Conservation (phyloP, 1,140 invertebrate genomes). For the Heterodera carotae region DNA sequence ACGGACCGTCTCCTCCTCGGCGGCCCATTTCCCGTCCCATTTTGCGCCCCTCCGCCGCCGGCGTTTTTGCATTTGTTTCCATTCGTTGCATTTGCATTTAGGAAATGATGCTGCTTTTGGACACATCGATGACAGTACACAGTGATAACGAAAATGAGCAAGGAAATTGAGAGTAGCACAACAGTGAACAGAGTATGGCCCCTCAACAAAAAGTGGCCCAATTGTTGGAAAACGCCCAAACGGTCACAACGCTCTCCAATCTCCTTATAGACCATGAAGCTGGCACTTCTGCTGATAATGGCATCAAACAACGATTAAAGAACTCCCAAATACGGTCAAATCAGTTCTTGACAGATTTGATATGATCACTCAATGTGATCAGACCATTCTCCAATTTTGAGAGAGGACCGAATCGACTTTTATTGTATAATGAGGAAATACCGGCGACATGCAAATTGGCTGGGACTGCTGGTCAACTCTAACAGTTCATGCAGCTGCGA, state of each 20-base stretch:
- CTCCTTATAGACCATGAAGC: slow-evolving; percentile 54
- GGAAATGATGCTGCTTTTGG: slow-evolving; percentile 56
- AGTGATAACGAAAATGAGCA: slow-evolving; percentile 59
- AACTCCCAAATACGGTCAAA: too few species aligned
- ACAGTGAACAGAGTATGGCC: slow-evolving; percentile 63
- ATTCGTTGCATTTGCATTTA: slow-evolving; percentile 22
- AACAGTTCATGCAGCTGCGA: slow-evolving; percentile 59
- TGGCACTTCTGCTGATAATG: slow-evolving; percentile 11
- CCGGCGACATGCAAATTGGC: slow-evolving; percentile 29
- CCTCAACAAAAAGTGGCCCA: slow-evolving; percentile 62
- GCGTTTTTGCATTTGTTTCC: background rate
- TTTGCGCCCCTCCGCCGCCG: slow-evolving; percentile 12
- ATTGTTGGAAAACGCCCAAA: slow-evolving; percentile 58
- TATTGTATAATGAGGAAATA: slow-evolving; percentile 22
- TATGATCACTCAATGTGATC: too few species aligned
- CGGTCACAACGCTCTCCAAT: slow-evolving; percentile 59
- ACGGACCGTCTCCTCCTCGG: slow-evolving; percentile 18
- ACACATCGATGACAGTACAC: slow-evolving; percentile 60
- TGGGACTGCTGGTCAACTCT: slow-evolving; percentile 25
- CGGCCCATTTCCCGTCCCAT: background rate
- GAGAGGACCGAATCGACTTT: background rate
- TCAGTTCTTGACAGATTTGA: too few species aligned
- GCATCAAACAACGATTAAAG: too few species aligned
- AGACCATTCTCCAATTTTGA: too few species aligned
- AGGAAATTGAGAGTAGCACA: slow-evolving; percentile 56